phyloP scores from a whole-genome alignment of 2,797 vertebrate genomes.

The Enoplosus armatus region DNA sequence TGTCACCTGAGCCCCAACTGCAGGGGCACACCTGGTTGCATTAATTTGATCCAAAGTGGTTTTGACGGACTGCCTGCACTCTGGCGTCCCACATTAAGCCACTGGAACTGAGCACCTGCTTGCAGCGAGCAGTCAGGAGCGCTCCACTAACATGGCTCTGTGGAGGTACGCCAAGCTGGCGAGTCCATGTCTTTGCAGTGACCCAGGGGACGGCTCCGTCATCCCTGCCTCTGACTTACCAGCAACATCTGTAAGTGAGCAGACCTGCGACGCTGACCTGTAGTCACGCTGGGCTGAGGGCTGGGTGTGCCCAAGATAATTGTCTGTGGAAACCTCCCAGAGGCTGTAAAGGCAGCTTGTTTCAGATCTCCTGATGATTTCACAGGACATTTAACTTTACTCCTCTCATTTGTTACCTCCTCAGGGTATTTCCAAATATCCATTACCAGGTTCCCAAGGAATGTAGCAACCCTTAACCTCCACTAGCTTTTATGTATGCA shows the following conservation, averaged over 20 bases:
- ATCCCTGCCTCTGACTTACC: conserved; percentile 56
- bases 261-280: conserved; percentile 56
- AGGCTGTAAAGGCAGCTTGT: conserved; percentile 82
- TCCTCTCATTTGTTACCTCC: conserved; percentile 87
- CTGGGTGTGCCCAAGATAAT: conserved; percentile 68
- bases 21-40: conserved; percentile 84
- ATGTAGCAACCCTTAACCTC: conserved; percentile 84
- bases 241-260: conserved; percentile 71
- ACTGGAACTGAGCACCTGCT: conserved; percentile 76
- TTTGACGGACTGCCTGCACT: conserved; percentile 80
- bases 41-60: conserved; percentile 87
- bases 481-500: conserved; percentile 80
- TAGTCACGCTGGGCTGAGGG: conserved; percentile 59
- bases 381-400: conserved; percentile 90
- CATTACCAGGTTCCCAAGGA: conserved; percentile 83
- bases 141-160: conserved; percentile 43
- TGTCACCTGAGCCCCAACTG: conserved; percentile 83
- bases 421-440: conserved; percentile 83
- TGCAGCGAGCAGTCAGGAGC: conserved; percentile 39
- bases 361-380: conserved; percentile 85
- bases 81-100: conserved; percentile 75
- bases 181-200: conserved; percentile 39
- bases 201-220: conserved; percentile 56
- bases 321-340: conserved; percentile 73
- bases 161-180: conserved; percentile 56